Base-by-base conservation (phyloP, 2,113 vertebrate species). In the Corvus moneduloides region DNA sequence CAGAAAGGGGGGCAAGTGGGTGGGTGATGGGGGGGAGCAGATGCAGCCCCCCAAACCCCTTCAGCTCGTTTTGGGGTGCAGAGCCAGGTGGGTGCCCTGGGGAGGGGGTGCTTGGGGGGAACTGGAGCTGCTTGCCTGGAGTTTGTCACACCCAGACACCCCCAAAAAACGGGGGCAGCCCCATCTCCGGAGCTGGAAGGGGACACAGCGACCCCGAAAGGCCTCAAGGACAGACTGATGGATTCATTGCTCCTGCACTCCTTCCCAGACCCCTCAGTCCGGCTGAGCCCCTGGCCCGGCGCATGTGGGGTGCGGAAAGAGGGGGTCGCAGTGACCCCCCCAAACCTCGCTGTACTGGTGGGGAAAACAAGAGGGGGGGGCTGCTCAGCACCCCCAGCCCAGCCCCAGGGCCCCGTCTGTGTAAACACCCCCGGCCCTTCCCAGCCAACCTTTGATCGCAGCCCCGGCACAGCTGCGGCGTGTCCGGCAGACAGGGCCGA, bases 91-190 rank as follows among this genome's bases (percentile, higher is more conserved):
- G 32, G 10, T 32, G 9, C 22, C 15, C 16, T 1, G 5, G 9
- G 37, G 26, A 43, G 43, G 33, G 39, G 37, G 18, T 2, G 1
- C 39, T 21, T 0, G 2, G 43, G 19, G 28, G 41, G 17, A 33
- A 37, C 2, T 0, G 5, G 16, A 69, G 63, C 48, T 8, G 46
- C 61, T 46, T 56, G 9, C 33, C 16, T 0, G 0, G 59, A 26
- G n/a, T 11, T 37, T 3, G 5, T 48, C 73, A 21, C 10, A 2
- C 23, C 44, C 30, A 12, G 44, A 52, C 49, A 49, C 22, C 63
- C 56, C 33, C 37, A 85, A 63, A 77, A 5, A 30, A n/a, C 0
- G 3, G 33, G 44, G 21, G 15, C 46, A 44, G 54, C 33, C 37
- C 43, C 62, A 27, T 4, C 7, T 28, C 9, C 13, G 4, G 77